phyloP scores from a whole-genome alignment of 1,140 invertebrate genomes.

The Anadara kagoshimensis region DNA sequence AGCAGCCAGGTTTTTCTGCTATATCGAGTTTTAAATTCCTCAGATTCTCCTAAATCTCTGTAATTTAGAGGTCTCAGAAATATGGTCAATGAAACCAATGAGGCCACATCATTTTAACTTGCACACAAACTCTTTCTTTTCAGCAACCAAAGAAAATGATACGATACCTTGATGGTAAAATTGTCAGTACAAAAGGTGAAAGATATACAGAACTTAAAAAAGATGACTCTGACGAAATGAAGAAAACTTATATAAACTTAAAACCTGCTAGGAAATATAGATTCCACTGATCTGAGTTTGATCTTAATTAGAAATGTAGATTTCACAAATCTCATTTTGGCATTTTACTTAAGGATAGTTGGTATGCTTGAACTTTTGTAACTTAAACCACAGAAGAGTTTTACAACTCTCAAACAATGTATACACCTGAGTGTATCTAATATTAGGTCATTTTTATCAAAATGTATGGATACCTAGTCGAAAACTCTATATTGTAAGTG shows the following conservation, averaged over 20 bases:
- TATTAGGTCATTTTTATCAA: not conserved
- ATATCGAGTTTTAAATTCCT: too few relatives aligned
- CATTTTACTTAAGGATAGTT: not conserved
- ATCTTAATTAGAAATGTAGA: not conserved
- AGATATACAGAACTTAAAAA: conserved; percentile 88
- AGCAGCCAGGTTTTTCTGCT: too few relatives aligned
- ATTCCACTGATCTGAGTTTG: conserved; percentile 69
- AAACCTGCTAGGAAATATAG: conserved; percentile 76
- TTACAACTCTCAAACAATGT: too few relatives aligned
- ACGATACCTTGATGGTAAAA: conserved; percentile 94
- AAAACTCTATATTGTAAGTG: not conserved
- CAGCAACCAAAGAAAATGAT: conserved; percentile 93
- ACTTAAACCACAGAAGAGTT: not conserved
- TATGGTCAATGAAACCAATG: too few relatives aligned
- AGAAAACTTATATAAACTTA: conserved; percentile 80
- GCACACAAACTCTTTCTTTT: not conserved
- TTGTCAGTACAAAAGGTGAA: conserved; percentile 95
- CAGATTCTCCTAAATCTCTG: too few relatives aligned
- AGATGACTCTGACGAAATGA: conserved; percentile 86
- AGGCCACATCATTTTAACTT: too few relatives aligned
- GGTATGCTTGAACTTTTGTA: not conserved
- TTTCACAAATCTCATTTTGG: not conserved
- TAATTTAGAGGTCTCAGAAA: too few relatives aligned
- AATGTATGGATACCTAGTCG: not conserved
- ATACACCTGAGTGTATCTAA: too few relatives aligned